Base-by-base conservation (phyloP, 2,888 invertebrate species). In the Drosophila mettleri region DNA sequence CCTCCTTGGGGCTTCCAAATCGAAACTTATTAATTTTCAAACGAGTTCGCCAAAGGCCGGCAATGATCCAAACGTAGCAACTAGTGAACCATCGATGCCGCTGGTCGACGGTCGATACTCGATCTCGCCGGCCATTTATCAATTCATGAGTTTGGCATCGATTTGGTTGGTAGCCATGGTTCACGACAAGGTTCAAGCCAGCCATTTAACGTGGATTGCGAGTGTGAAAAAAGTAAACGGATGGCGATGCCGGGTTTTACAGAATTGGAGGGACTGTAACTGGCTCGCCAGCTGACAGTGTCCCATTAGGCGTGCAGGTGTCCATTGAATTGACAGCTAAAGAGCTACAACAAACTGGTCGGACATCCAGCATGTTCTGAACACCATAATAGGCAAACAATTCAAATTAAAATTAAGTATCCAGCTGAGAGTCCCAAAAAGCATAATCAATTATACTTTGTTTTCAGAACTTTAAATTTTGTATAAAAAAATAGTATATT, bases 251-350 rank as follows among this genome's bases (percentile, higher is more conserved):
- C 43, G 48, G 27, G 33, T 18, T 38, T 41, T 43, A 59, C 58
- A 33, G 43, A 39, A 24, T 20, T 24, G 4, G 34, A 10, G 63
- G 41, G 34, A 38, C 45, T 27, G 29, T 7, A 24, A 24, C 9
- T 18, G 54, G 43, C 18, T 29, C 16, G 45, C 16, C 29, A 9
- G 18, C 29, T 34, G 61, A 60, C 74, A 66, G 69, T 80, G 71
- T 74, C 70, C 73, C 76, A 88, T 85, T 85, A 86, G 84, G 80
- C 69, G 85, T 65, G 80, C 86, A 85, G 86, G 86, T 89, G 89
- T 87, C 81, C 78, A 83, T 64, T 87, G 87, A 89, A 87, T 86
- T 86, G 88, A 87, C 88, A 86, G 80, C 73, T 76, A 85, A 83
- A 87, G 83, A 86, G 80, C 59, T 70, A 78, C 74, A 43, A 61